A percentile compares a stretch with the other conserved stretches of the same genome.
Evolutionary conservation across 2,888 invertebrate species (phyloP).

Genomic region (Molanna angustata): DNA sequence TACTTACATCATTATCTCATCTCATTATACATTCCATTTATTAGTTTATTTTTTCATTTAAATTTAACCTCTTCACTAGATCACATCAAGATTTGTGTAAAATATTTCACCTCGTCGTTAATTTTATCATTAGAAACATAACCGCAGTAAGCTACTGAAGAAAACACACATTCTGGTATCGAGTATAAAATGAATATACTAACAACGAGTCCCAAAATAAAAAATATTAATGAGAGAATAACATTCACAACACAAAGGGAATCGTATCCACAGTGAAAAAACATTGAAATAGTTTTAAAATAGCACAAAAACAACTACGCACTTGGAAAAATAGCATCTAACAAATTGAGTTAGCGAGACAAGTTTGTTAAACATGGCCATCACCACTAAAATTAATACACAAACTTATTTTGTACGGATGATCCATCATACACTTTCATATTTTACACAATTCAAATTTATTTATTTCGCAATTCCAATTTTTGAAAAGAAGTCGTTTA

Average conservation of each 20-base stretch:
- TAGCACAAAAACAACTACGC: neutral
- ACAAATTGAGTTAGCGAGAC: too few species aligned
- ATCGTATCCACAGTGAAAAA: neutral
- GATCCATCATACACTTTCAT: too few species aligned
- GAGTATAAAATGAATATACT: neutral
- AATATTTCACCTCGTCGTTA: neutral
- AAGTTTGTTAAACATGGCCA: too few species aligned
- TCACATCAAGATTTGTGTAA: neutral
- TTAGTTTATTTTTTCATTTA: too few species aligned
- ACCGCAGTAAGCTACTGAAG: neutral
- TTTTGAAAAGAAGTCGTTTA: too few species aligned
- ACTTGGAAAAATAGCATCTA: too few species aligned
- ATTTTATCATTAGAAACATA: neutral
- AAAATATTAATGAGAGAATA: neutral
- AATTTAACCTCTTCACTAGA: neutral
- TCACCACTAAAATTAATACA: too few species aligned
- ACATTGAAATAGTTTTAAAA: neutral
- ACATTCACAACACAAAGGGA: neutral
- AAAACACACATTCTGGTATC: neutral
- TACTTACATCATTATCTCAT: too few species aligned
- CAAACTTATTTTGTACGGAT: too few species aligned
- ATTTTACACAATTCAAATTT: too few species aligned
- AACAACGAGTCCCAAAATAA: neutral
- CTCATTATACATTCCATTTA: too few species aligned
- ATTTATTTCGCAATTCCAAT: too few species aligned